A percentile compares a stretch with the other conserved stretches of the same genome.
Conservation (phyloP, 2,113 vertebrate genomes). For the Ornithorhynchus anatinus region DNA sequence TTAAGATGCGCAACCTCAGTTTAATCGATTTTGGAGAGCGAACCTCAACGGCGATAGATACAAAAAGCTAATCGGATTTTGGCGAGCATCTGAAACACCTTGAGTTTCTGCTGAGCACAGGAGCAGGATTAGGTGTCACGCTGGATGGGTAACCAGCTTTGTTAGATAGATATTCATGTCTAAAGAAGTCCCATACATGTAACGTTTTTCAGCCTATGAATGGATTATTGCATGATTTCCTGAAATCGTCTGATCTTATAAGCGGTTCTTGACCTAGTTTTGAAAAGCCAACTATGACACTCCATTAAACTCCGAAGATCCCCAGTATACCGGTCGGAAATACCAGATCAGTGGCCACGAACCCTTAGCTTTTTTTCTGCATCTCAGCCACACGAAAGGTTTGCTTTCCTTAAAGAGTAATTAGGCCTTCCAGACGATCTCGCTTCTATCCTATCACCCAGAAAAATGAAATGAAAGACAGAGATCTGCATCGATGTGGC, state of each 20-base stretch:
- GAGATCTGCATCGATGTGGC: background rate
- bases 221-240: slow-evolving; percentile 23
- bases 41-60: no score
- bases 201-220: slow-evolving; percentile 22
- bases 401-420: slow-evolving; percentile 31
- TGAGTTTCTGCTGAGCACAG: background rate
- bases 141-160: background rate
- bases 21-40: no score
- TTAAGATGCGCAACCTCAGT: no score
- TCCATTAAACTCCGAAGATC: slow-evolving; percentile 23
- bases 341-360: slow-evolving; percentile 18
- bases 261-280: slow-evolving; percentile 26
- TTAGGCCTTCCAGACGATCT: background rate
- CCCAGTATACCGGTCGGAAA: slow-evolving; percentile 27
- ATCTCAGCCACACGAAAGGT: slow-evolving; percentile 26
- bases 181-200: background rate
- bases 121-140: rapidly evolving
- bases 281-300: slow-evolving; percentile 14
- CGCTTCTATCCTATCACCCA: background rate
- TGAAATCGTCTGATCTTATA: slow-evolving; percentile 40
- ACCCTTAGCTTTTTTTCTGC: no score
- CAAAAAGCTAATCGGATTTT: background rate
- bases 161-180: background rate
- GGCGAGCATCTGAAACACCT: slow-evolving; percentile 10
- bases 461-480: background rate